phyloP scores from a whole-genome alignment of 2,797 vertebrate genomes.

The Brachymystax lenok region DNA sequence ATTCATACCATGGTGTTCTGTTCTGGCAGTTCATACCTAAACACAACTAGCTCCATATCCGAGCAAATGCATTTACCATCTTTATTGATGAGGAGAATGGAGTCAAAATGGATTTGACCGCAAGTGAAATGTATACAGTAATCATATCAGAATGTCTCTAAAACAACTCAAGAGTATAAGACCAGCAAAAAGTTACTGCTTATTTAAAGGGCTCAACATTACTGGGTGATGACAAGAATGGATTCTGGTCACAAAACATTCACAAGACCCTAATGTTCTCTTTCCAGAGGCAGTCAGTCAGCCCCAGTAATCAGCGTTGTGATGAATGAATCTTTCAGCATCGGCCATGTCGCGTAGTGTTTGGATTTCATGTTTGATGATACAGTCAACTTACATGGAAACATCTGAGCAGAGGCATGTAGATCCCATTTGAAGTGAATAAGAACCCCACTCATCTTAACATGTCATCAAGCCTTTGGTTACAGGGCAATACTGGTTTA shows the following conservation, averaged over 20 bases:
- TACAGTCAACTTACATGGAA: slow-evolving; percentile 15
- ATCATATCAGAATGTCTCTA: slow-evolving; percentile 48
- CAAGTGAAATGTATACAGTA: slow-evolving; percentile 54
- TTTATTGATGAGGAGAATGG: slow-evolving; percentile 40
- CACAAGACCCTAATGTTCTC: slow-evolving; percentile 1
- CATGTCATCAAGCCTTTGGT: not conserved
- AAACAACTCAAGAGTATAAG: slow-evolving; percentile 35
- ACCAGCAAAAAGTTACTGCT: slow-evolving; percentile 23
- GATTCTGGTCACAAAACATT: slow-evolving; percentile 29
- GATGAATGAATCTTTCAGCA: slow-evolving; percentile 14
- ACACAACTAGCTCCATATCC: slow-evolving; percentile 45
- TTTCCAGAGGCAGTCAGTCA: slow-evolving; percentile 12
- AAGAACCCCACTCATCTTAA: slow-evolving; percentile 22
- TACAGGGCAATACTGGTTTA: not conserved
- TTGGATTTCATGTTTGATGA: slow-evolving; percentile 33
- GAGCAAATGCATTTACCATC: slow-evolving; percentile 45
- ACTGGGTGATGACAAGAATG: slow-evolving; percentile 26
- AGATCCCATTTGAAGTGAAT: slow-evolving; percentile 35
- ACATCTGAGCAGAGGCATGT: slow-evolving; percentile 29
- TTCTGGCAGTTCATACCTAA: slow-evolving; percentile 59
- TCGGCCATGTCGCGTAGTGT: slow-evolving; percentile 52
- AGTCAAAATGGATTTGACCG: slow-evolving; percentile 46
- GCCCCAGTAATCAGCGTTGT: slow-evolving; percentile 13
- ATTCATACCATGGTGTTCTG: slow-evolving; percentile 61
- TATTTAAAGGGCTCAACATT: slow-evolving; percentile 21